Base-by-base conservation (phyloP, 2,888 invertebrate species). In the Standfussiana lucernea region DNA sequence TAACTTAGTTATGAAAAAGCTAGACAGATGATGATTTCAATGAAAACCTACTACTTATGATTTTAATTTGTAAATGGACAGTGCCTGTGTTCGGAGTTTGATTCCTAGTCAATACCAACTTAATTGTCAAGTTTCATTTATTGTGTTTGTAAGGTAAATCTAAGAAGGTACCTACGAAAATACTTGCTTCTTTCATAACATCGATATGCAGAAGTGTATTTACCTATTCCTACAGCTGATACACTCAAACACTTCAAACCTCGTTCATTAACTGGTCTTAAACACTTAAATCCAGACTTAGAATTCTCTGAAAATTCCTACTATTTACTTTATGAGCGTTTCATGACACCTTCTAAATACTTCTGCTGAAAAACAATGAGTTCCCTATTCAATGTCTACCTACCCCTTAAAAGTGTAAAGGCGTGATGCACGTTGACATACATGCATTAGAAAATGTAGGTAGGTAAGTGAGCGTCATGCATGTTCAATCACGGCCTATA, bases 401-500 rank as follows among this genome's bases (percentile, higher is more conserved):
- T 47, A 56, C 21, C n/a, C 2, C 21, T 21, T 15, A 5, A 0
- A n/a, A 3, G 32, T 8, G 15, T n/a, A 45, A 1, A 15, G 15
- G 15, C 7, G 28, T n/a, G 45, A 32, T 80, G 28, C 71, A 32
- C 15, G 32, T 11, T 56, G 37, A 56, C n/a, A 80, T 47, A 76
- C 32, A 56, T 70, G 24, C 24, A 80, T 80, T n/a, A n/a, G 15
- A 47, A 45, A 40, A 47, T 56, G 45, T 59, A 59, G 11, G 37
- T 45, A 28, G 50, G 37, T 53, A 53, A 50, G 47, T 15, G n/a
- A 70, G 7, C 56, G 32, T 56, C 45, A 71, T 47, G 56, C 53
- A 79, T 76, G 45, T 45, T 80, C 72, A 56, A 45, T 68, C 69
- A n/a, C 7, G 10, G 8, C 40, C 18, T 28, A 1, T 28, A 18